Conservation (phyloP, 2,888 invertebrate genomes). For the Anthoptus insignis region DNA sequence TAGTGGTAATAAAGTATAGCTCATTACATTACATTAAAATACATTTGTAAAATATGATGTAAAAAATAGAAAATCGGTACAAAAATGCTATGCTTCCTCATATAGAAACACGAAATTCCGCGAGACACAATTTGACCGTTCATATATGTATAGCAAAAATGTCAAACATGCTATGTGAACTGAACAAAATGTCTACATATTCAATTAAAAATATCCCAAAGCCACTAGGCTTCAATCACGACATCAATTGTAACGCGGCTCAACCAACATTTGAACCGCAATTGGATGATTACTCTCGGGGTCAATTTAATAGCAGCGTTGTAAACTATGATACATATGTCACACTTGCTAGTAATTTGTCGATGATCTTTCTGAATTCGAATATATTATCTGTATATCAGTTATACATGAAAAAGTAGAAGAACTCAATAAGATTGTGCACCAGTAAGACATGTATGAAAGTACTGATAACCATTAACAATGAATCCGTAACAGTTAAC, state of each 20-base stretch:
- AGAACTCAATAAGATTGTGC: no score
- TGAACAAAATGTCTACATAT: neutral
- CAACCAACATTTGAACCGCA: conserved; percentile 32
- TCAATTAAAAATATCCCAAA: neutral
- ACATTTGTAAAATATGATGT: no score
- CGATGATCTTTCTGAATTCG: neutral
- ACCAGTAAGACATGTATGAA: no score
- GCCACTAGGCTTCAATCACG: conserved; percentile 42
- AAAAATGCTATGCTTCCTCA: no score
- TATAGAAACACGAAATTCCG: neutral
- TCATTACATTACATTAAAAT: no score
- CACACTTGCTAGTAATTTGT: neutral
- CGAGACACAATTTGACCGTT: no score
- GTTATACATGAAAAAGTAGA: neutral
- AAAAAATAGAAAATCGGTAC: no score
- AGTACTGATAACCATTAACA: no score
- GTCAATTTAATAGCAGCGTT: conserved; percentile 58
- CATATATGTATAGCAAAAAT: no score
- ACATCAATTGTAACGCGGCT: conserved; percentile 27
- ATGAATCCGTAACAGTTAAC: no score
- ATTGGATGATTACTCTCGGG: conserved; percentile 58
- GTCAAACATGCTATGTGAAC: neutral
- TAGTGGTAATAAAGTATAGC: no score
- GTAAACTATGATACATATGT: conserved; percentile 34
- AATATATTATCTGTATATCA: neutral